These are phyloP conservation scores for Camelus bactrianus DNA, from an alignment of 2,113 vertebrate species.

Conservation along the genomic window DNA sequence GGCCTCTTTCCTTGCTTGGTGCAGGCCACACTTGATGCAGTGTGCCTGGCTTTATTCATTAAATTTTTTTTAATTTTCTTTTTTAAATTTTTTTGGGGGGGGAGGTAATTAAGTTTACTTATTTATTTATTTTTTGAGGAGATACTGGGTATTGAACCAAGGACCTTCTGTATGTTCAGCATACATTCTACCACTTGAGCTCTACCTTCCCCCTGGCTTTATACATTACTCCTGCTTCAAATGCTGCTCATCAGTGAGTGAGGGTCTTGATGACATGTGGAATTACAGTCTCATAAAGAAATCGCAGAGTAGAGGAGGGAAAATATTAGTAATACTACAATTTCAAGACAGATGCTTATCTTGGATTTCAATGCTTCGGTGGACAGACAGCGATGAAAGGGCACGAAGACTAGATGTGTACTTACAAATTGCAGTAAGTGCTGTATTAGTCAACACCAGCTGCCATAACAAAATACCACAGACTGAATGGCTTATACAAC, in stretches of 20 bases:
- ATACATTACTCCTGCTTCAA: background rate
- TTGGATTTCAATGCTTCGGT: background rate
- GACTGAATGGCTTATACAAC: background rate
- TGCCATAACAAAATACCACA: background rate
- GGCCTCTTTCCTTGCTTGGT: background rate
- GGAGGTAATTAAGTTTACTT: no score
- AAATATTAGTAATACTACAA: background rate
- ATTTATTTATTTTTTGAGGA: no score
- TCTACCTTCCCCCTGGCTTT: background rate
- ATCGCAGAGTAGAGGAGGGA: background rate
- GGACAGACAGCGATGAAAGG: background rate
- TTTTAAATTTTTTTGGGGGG: no score
- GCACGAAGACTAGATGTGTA: background rate
- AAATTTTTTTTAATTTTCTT: no score
- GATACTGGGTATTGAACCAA: no score
- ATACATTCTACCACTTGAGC: no score
- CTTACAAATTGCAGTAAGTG: background rate
- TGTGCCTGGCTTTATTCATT: background rate
- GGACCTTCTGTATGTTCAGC: no score
- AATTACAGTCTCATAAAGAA: background rate
- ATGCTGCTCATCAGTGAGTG: background rate
- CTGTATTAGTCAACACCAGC: background rate
- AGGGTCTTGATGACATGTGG: background rate
- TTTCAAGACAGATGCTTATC: conserved; percentile 3
- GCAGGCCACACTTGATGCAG: rapidly evolving